Percentiles rank a stretch among this genome's conserved stretches.
These are phyloP conservation scores for Panzeria rudis DNA, from an alignment of 2,888 invertebrate species.

Conservation along the genomic window DNA sequence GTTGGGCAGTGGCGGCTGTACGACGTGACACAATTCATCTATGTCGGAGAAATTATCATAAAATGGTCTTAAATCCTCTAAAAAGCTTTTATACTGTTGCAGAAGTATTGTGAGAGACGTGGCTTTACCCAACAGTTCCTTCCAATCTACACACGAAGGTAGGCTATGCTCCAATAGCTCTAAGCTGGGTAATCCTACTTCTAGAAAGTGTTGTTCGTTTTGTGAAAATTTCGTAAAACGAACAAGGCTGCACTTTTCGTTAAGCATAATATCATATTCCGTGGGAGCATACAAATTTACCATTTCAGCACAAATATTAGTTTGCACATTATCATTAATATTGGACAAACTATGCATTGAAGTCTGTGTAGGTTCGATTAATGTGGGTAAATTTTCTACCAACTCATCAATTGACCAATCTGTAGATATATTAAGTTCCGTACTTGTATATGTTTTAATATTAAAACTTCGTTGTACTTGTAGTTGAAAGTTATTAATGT, in stretches of 20 bases:
- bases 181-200: slow-evolving; percentile 76
- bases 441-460: slow-evolving; percentile 68
- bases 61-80: slow-evolving; percentile 80
- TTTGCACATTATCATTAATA: not conserved
- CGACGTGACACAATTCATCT: slow-evolving; percentile 82
- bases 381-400: slow-evolving; percentile 73
- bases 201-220: slow-evolving; percentile 78
- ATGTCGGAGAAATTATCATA: slow-evolving; percentile 80
- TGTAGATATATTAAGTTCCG: slow-evolving; percentile 67
- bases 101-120: slow-evolving; percentile 72
- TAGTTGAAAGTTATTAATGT: slow-evolving; percentile 73
- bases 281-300: slow-evolving; percentile 74
- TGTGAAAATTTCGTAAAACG: slow-evolving; percentile 78
- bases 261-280: slow-evolving; percentile 76
- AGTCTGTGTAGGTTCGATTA: slow-evolving; percentile 7
- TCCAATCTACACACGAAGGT: slow-evolving; percentile 77
- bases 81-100: slow-evolving; percentile 75
- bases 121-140: slow-evolving; percentile 74
- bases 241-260: slow-evolving; percentile 75
- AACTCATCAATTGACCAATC: slow-evolving; percentile 76
- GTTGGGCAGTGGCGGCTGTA: slow-evolving; percentile 79
- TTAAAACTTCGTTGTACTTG: slow-evolving; percentile 73
- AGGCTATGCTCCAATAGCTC: slow-evolving; percentile 78
- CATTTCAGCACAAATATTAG: slow-evolving; percentile 78
- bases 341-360: not conserved